phyloP scores from a whole-genome alignment of 1,140 invertebrate genomes.

The Neodiprion lecontei region DNA sequence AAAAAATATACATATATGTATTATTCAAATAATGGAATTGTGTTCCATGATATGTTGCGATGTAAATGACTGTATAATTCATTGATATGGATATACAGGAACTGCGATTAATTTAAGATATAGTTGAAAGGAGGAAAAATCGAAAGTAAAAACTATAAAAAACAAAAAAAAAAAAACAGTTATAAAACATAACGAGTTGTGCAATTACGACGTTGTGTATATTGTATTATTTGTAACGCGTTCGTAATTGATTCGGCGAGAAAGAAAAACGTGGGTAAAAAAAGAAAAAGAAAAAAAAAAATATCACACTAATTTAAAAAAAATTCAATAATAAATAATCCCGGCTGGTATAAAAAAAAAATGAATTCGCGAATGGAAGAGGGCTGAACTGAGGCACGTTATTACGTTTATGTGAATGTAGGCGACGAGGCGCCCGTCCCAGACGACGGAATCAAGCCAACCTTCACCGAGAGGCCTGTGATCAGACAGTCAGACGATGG shows the following conservation, averaged over 20 bases:
- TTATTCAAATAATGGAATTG: background rate
- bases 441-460: slow-evolving; percentile 89
- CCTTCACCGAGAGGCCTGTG: slow-evolving; percentile 94
- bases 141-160: no score
- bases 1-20: no score
- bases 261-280: background rate
- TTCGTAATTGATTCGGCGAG: background rate
- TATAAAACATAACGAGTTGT: no score
- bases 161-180: no score
- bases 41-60: slow-evolving; percentile 7
- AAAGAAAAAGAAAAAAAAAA: background rate
- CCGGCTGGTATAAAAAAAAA: no score
- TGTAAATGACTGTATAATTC: background rate
- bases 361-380: no score
- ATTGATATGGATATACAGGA: no score
- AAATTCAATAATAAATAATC: no score
- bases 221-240: background rate
- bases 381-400: background rate
- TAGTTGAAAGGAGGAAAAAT: no score
- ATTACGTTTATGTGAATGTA: slow-evolving; percentile 60
- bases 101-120: no score
- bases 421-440: slow-evolving; percentile 91
- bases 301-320: no score
- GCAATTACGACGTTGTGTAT: background rate
- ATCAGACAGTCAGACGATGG: slow-evolving; percentile 95